These are phyloP conservation scores for Cyaniris semiargus DNA, from an alignment of 2,888 invertebrate genomes.

Conservation along the genomic window DNA sequence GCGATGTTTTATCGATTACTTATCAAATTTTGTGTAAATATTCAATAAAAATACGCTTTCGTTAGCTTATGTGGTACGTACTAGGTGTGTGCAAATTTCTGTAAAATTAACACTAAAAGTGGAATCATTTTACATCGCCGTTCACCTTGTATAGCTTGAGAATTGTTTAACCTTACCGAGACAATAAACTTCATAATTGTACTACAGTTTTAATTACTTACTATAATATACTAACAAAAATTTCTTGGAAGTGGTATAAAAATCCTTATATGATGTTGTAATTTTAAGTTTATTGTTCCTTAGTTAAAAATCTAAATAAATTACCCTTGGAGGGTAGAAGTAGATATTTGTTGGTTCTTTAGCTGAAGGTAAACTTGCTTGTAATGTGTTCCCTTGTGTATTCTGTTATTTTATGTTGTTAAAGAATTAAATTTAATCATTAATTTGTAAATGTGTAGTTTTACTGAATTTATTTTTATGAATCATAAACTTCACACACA, in stretches of 20 bases:
- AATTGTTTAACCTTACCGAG: not conserved
- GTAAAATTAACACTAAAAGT: not conserved
- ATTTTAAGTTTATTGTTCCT: not conserved
- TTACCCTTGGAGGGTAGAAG: constrained; percentile 8
- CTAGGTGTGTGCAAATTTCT: constrained; percentile 31
- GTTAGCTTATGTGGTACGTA: constrained; percentile 44
- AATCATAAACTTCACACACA: too few relatives aligned
- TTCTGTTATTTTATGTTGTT: not conserved
- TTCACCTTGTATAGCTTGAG: constrained; percentile 12
- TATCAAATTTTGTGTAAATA: constrained; percentile 10
- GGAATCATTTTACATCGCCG: not conserved
- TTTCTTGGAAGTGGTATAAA: not conserved
- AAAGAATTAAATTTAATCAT: not conserved
- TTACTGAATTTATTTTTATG: too few relatives aligned
- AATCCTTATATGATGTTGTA: not conserved
- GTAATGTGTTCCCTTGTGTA: not conserved
- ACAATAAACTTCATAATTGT: not conserved
- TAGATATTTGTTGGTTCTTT: not conserved
- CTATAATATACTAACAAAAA: not conserved
- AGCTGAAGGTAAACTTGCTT: not conserved
- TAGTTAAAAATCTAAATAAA: not conserved
- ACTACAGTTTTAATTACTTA: not conserved
- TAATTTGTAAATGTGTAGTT: too few relatives aligned
- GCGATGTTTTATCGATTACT: not conserved
- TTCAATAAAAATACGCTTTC: not conserved